Evolutionary conservation across 2,888 invertebrate species (phyloP).

Genomic region (Dicyrtomina minuta): DNA sequence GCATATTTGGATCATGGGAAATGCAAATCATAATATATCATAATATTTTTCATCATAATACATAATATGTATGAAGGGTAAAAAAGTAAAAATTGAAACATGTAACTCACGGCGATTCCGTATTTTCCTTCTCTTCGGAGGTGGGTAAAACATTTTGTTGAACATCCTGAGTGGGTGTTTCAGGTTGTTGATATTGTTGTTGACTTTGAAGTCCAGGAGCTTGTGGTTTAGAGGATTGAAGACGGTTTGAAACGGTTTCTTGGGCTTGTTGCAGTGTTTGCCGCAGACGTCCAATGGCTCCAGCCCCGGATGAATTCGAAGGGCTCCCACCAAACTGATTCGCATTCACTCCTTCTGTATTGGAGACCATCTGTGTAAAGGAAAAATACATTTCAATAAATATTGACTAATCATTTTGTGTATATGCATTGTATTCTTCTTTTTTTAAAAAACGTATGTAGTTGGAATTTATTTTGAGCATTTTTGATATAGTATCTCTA

Average conservation of each 20-base stretch:
- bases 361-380: slow-evolving; percentile 53
- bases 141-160: slow-evolving; percentile 46
- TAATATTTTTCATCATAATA: no score
- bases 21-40: no score
- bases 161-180: slow-evolving; percentile 38
- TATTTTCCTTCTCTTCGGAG: slow-evolving; percentile 49
- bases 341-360: slow-evolving; percentile 50
- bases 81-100: neutral
- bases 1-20: no score
- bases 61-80: neutral
- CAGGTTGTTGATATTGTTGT: slow-evolving; percentile 34
- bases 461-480: no score
- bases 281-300: slow-evolving; percentile 51
- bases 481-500: no score
- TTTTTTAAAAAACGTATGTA: neutral
- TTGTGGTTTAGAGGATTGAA: slow-evolving; percentile 40
- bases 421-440: neutral
- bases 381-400: neutral
- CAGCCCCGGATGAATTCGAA: slow-evolving; percentile 39
- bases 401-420: neutral
- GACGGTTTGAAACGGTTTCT: slow-evolving; percentile 52
- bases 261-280: slow-evolving; percentile 53
- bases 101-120: slow-evolving; percentile 51
- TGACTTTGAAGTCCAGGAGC: slow-evolving; percentile 11
- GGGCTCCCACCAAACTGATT: slow-evolving; percentile 41